Percentiles rank a stretch among this genome's conserved stretches.
phyloP scores from a whole-genome alignment of 2,888 invertebrate species.

The Criorhina ranunculi region DNA sequence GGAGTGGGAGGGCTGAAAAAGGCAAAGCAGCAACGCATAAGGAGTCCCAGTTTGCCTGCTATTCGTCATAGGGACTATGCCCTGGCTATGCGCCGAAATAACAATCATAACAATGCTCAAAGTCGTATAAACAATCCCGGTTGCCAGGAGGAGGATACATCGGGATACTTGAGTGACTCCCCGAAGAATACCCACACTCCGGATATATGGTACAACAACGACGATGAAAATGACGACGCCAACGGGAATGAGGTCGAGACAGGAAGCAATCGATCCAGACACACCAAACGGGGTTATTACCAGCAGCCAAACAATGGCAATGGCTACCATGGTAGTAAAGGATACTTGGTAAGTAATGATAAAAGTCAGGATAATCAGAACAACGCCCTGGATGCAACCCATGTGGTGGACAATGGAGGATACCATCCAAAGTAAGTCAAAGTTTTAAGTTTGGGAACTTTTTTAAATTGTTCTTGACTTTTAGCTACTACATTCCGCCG shows the following conservation, averaged over 20 bases:
- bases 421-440: constrained; percentile 62
- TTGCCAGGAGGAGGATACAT: constrained; percentile 90
- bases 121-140: constrained; percentile 82
- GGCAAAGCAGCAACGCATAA: constrained; percentile 80
- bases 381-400: constrained; percentile 55
- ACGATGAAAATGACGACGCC: constrained; percentile 78
- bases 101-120: constrained; percentile 79
- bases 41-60: constrained; percentile 89
- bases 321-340: constrained; percentile 75
- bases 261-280: constrained; percentile 79
- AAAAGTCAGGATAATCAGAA: constrained; percentile 47
- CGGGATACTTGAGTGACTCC: constrained; percentile 93
- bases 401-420: constrained; percentile 50
- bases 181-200: constrained; percentile 85
- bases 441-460: neutral
- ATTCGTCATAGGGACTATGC: constrained; percentile 85
- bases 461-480: constrained; percentile 42
- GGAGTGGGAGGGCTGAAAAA: constrained; percentile 24
- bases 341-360: constrained; percentile 39
- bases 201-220: constrained; percentile 84
- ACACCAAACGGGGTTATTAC: constrained; percentile 64
- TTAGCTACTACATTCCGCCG: constrained; percentile 80
- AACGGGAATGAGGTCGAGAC: constrained; percentile 76
- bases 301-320: constrained; percentile 70
- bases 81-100: constrained; percentile 77